Percentiles rank a stretch among this genome's conserved stretches.
Evolutionary conservation across 2,797 vertebrate species (phyloP).

Genomic region (Philypnodon macrostomus): DNA sequence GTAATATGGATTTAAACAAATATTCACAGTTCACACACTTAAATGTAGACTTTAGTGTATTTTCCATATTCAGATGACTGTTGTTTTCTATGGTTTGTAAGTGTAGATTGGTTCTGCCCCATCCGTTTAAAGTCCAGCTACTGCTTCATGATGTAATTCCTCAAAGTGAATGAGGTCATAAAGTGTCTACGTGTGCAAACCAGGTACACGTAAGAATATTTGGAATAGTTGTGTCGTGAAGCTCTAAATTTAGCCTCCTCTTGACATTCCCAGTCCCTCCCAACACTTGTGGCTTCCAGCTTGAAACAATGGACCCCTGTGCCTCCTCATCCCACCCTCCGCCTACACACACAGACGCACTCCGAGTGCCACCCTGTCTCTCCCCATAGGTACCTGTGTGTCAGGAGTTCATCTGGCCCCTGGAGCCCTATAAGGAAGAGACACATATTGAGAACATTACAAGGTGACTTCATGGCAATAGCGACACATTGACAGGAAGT

Average conservation of each 20-base stretch:
- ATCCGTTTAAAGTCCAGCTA: not conserved
- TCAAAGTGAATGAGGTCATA: slow-evolving; percentile 53
- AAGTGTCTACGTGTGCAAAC: slow-evolving; percentile 66
- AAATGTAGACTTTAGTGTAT: no score
- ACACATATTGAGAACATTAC: slow-evolving; percentile 37
- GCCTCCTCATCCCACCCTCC: slow-evolving; percentile 52
- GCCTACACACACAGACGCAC: slow-evolving; percentile 28
- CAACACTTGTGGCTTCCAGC: slow-evolving; percentile 74
- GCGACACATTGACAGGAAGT: slow-evolving; percentile 73
- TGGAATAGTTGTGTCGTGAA: slow-evolving; percentile 71
- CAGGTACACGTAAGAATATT: slow-evolving; percentile 69
- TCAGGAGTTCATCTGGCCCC: slow-evolving; percentile 55
- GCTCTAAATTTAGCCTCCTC: slow-evolving; percentile 75
- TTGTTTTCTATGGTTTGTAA: no score
- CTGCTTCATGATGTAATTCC: slow-evolving; percentile 34
- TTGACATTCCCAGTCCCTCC: slow-evolving; percentile 73
- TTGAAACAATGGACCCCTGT: slow-evolving; percentile 79
- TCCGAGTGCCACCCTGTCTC: slow-evolving; percentile 55
- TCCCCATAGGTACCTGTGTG: slow-evolving; percentile 37
- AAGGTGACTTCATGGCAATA: slow-evolving; percentile 46
- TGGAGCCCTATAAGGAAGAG: slow-evolving; percentile 71
- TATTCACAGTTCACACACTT: no score
- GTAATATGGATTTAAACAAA: no score
- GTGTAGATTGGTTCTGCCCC: no score
- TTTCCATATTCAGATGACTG: no score